A percentile compares a stretch with the other conserved stretches of the same genome.
phyloP scores from a whole-genome alignment of 2,113 vertebrate species.

The Rissa tridactyla region DNA sequence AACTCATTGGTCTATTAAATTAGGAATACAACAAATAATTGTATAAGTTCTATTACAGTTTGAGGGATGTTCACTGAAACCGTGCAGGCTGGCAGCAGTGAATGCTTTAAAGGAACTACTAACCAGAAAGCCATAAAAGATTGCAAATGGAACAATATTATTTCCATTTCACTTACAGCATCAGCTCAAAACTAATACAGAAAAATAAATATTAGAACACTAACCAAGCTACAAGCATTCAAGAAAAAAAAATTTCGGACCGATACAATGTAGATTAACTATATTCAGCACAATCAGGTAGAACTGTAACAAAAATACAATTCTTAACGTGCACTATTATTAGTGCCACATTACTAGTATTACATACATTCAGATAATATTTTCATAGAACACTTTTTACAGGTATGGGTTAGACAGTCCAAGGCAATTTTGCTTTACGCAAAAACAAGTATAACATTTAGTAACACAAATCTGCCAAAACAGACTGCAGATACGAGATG shows the following conservation, averaged over 20 bases:
- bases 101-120: neutral
- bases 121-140: neutral
- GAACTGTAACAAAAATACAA: neutral
- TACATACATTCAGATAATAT: neutral
- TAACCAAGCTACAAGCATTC: neutral
- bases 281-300: neutral
- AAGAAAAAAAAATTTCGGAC: neutral
- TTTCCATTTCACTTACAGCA: neutral
- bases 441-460: neutral
- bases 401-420: neutral
- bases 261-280: neutral
- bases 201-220: neutral
- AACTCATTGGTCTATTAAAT: neutral
- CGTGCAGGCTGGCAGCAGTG: neutral
- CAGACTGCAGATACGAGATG: neutral
- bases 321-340: neutral
- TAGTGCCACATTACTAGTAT: neutral
- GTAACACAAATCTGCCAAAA: neutral
- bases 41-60: neutral
- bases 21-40: neutral
- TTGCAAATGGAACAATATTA: neutral
- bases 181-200: neutral
- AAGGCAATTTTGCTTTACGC: neutral
- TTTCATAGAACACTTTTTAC: neutral
- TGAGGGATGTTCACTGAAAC: neutral